Base-by-base conservation (phyloP, 2,113 vertebrate species). In the Castor canadensis region DNA sequence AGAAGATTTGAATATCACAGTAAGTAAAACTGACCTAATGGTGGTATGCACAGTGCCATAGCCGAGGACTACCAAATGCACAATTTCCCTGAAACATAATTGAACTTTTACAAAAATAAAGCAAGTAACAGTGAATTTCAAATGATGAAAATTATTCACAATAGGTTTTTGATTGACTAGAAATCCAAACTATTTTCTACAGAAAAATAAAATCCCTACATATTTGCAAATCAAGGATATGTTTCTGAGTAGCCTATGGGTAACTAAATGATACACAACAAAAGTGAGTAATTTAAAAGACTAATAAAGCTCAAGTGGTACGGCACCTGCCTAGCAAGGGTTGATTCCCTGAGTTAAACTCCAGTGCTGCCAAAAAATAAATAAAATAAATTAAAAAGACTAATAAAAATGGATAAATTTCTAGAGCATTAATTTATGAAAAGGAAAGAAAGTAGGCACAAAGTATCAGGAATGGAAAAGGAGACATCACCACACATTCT, bases 151-250 rank as follows among this genome's bases (percentile, higher is more conserved):
- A 35, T 72, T 40, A 77, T 76, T 93, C 49, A 88, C 24, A 72
- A 54, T 71, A n/a, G 49, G 4, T 11, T 60, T 85, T 30, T 49
- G 47, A 76, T 71, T n/a, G 73, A 87, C 7, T 72, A 89, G 88
- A 92, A 97, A 95, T 32, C 5, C 8, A 84, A 82, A 85, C 26
- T 71, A 5, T 7, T 52, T 88, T 91, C 71, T 86, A 92, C 4
- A 91, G 64, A 85, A 83, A 49, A 96, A 93, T 69, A 38, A 69
- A 81, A 66, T 38, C 22, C 11, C 16, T 83, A 35, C n/a, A 56
- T 71, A n/a, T 58, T 72, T 92, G 49, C 89, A 92, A 93, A 80
- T 88, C 52, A 96, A 93, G 38, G 38, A 49, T 47, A 89, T 0
- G 54, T 9, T 66, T 92, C 38, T 62, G 43, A 69, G 71, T 86